Conservation (phyloP, 1,140 invertebrate genomes). For the Musca domestica region DNA sequence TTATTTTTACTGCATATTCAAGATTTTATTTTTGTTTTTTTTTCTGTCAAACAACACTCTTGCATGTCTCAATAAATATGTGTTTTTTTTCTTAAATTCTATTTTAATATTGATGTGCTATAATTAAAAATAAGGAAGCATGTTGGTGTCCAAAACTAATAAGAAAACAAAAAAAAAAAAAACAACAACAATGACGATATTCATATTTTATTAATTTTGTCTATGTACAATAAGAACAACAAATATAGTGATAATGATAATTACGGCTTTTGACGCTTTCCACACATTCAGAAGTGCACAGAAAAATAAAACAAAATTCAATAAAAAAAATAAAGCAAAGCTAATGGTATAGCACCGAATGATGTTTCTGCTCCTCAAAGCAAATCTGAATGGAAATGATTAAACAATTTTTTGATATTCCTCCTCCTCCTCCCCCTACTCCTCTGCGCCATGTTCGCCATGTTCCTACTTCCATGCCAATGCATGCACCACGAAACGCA, state of each 20-base stretch:
- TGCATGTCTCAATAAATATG: neutral
- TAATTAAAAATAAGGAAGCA: neutral
- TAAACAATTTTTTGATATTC: too few relatives aligned
- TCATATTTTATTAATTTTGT: too few relatives aligned
- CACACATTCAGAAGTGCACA: conserved; percentile 13
- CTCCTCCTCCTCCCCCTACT: neutral
- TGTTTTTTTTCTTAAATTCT: neutral
- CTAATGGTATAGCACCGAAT: conserved; percentile 6
- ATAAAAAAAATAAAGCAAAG: conserved; percentile 6
- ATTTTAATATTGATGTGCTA: neutral
- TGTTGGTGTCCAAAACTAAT: conserved; percentile 12
- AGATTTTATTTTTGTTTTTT: neutral
- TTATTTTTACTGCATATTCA: conserved; percentile 9
- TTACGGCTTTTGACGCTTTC: conserved; percentile 20
- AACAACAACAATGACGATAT: too few relatives aligned
- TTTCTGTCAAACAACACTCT: neutral
- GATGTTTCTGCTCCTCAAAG: conserved; percentile 3
- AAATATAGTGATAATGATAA: neutral
- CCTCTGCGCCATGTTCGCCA: too few relatives aligned
- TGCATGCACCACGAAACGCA: conserved; percentile 15
- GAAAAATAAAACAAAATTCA: neutral
- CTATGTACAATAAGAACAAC: too few relatives aligned
- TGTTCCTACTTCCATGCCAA: neutral
- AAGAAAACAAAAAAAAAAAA: neutral
- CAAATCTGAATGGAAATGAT: too few relatives aligned